phyloP scores from a whole-genome alignment of 2,888 invertebrate genomes.

The Chirona hameri region DNA sequence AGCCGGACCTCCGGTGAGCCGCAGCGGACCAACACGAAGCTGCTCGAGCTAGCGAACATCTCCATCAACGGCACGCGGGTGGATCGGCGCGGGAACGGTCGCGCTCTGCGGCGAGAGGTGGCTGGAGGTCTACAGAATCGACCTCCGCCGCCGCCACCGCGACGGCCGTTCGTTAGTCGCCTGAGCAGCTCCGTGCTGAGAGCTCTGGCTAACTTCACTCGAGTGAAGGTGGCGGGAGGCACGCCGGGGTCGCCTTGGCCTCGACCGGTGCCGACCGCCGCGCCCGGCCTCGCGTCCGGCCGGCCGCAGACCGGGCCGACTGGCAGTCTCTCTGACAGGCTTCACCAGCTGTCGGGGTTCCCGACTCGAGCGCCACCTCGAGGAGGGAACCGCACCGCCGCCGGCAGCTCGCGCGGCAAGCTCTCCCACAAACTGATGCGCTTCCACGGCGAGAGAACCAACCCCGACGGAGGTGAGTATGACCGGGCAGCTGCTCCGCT shows the following conservation, averaged over 20 bases:
- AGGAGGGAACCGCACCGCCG: neutral
- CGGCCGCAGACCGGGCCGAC: no score
- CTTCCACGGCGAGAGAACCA: neutral
- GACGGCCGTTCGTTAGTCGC: neutral
- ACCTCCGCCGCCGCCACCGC: neutral
- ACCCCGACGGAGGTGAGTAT: constrained; percentile 1
- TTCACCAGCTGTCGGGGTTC: neutral
- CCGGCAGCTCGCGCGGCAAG: neutral
- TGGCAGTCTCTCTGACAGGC: neutral
- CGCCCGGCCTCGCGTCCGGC: no score
- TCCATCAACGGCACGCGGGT: neutral
- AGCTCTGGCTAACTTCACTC: constrained; percentile 4
- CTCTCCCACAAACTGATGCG: constrained; percentile 26
- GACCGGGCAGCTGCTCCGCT: neutral
- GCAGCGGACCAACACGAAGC: constrained; percentile 26
- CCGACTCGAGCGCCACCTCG: neutral
- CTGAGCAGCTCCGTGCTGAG: constrained; percentile 5
- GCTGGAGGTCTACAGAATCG: neutral
- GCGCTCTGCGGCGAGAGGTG: neutral
- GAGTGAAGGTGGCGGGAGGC: neutral
- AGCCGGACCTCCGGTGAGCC: neutral
- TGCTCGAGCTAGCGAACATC: neutral
- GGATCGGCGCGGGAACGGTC: neutral
- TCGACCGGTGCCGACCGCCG: no score
- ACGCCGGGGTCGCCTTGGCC: no score